phyloP scores from a whole-genome alignment of 2,888 invertebrate species.

The Hemistola chrysoprasaria region DNA sequence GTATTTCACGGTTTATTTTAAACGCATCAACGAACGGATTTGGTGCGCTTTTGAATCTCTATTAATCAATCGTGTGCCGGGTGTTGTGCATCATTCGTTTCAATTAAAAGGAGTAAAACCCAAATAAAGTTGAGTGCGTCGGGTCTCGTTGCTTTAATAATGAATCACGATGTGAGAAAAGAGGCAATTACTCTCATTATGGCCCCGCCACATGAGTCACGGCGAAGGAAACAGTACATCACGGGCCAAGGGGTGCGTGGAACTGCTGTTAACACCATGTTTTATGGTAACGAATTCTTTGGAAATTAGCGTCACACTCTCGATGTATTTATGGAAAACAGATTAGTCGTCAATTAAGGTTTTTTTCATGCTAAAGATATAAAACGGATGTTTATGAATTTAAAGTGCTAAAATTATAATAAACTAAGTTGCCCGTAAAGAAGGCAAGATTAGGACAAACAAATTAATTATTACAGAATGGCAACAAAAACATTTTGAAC shows the following conservation, averaged over 20 bases:
- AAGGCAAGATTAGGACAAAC: too few species aligned
- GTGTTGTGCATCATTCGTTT: constrained; percentile 46
- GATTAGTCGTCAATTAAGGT: background rate
- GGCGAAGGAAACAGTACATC: constrained; percentile 48
- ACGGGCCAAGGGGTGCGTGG: constrained; percentile 34
- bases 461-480: too few species aligned
- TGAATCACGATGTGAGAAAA: constrained; percentile 80
- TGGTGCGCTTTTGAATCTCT: constrained; percentile 41
- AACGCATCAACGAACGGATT: constrained; percentile 27
- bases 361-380: too few species aligned
- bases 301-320: constrained; percentile 17
- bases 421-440: too few species aligned
- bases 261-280: constrained; percentile 30
- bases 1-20: constrained; percentile 33
- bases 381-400: too few species aligned
- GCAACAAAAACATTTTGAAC: too few species aligned
- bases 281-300: constrained; percentile 35
- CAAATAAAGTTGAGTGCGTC: constrained; percentile 57
- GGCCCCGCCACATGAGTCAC: constrained; percentile 58
- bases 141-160: constrained; percentile 56
- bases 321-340: constrained; percentile 14
- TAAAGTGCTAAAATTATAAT: too few species aligned
- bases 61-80: constrained; percentile 49
- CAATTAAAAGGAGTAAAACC: constrained; percentile 67
- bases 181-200: constrained; percentile 75